Evolutionary conservation across 2,797 vertebrate species (phyloP).

Genomic region (Enteromius treurensis): DNA sequence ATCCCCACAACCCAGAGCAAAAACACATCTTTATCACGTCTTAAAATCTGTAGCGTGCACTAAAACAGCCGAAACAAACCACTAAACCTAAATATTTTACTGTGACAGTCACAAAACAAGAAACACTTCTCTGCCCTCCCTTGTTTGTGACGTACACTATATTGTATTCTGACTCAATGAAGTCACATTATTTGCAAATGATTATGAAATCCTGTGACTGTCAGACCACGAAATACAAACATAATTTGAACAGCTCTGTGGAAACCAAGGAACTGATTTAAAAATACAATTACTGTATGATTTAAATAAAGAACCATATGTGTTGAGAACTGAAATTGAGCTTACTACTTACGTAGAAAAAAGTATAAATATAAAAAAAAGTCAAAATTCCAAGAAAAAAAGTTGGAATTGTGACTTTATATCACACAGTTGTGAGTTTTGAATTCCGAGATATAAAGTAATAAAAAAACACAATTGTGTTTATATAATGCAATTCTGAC

Average conservation of each 20-base stretch:
- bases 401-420: too few relatives aligned
- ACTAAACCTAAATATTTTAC: too few relatives aligned
- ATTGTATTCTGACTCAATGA: neutral
- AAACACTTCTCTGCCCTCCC: too few relatives aligned
- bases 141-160: neutral
- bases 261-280: neutral
- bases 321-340: neutral
- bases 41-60: neutral
- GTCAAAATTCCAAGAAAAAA: too few relatives aligned
- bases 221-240: neutral
- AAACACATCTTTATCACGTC: conserved; percentile 21
- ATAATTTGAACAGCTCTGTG: neutral
- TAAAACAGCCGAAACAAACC: neutral
- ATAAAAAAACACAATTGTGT: too few relatives aligned
- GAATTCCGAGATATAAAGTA: too few relatives aligned
- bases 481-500: too few relatives aligned
- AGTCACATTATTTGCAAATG: neutral
- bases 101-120: neutral
- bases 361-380: too few relatives aligned
- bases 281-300: too few relatives aligned
- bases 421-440: too few relatives aligned
- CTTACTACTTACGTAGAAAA: neutral
- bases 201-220: neutral
- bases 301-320: neutral
- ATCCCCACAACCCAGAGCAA: conserved; percentile 21